Evolutionary conservation across 37 sponge, comb jelly and placozoan genomes (phyloP), one percentile per base, ranked within the genome.

Genomic region (Hormiphora californensis): DNA sequence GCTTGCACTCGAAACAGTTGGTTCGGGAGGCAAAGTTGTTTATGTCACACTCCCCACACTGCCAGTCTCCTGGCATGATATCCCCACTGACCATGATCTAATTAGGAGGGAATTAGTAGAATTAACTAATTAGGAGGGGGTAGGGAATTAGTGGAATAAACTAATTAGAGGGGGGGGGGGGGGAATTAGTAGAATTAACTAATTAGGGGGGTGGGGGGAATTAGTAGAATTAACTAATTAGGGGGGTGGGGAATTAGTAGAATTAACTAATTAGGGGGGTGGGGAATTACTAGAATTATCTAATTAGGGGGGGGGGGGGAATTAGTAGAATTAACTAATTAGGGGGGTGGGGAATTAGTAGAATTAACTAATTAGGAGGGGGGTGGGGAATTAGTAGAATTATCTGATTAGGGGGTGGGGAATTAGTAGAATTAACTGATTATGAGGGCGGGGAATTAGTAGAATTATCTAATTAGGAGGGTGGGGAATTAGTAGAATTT

Each of bases 21-120:
- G 81, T 73, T 40, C 81, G 7, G 28, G 46, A 46, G 3, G 81
- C 81, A 19, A 73, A 73, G 81, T 73, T 73, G 46, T 73, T 73
- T 3, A 73, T 46, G 5, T 73, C 35, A 41, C 81, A 73, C 5
- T 43, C 12, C 38, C 23, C 81, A 19, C 81, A 73, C 28, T 8
- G 11, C 81, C 81, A 73, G 44, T 73, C 81, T 9, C 81, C 81
- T 8, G 81, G 81, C 27, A 73, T 21, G 23, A 73, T 33, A 4
- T 73, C 81, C 19, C 81, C 81, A 41, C 81, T 73, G 27, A 43
- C 81, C 81, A 73, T 73, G 23, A 28, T 28, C 22, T 43, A 49
- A 49, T 49, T 49, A 49, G 53, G 12, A 17, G 53, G 12, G 9
- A 49, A 49, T 49, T 49, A 49, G 15, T 49, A 9, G 15, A 49